These are phyloP conservation scores for Lasioglossum albipes DNA, from an alignment of 1,140 invertebrate species.

Conservation along the genomic window DNA sequence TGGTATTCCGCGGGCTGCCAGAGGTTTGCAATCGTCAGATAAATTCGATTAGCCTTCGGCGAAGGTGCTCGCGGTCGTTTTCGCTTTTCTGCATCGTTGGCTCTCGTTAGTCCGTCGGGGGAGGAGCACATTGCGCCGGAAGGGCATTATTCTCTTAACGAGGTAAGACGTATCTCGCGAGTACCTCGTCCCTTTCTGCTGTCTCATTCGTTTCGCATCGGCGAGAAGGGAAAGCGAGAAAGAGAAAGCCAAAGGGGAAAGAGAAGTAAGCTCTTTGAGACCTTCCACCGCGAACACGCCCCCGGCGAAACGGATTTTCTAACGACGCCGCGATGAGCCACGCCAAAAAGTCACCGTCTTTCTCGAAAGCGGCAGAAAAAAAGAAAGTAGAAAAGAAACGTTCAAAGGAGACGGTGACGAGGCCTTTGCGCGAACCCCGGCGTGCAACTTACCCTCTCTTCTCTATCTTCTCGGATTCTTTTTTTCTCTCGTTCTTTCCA, in stretches of 20 bases:
- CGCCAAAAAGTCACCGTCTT: slow-evolving; percentile 8
- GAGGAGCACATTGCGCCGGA: background rate
- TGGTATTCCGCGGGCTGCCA: background rate
- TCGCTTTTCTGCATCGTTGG: background rate
- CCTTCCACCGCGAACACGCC: slow-evolving; percentile 6
- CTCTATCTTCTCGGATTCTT: no score
- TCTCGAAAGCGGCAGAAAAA: background rate
- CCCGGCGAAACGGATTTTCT: slow-evolving; percentile 43
- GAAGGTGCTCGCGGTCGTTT: background rate
- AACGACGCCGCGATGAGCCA: slow-evolving; percentile 33
- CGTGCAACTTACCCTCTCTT: background rate
- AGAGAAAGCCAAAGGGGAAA: no score
- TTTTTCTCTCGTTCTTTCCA: no score
- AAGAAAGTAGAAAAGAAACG: background rate
- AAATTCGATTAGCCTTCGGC: slow-evolving; percentile 22
- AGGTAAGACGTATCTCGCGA: slow-evolving; percentile 40
- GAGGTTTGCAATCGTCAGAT: background rate
- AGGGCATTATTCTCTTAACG: slow-evolving; percentile 43
- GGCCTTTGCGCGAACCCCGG: background rate
- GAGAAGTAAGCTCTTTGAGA: slow-evolving; percentile 10
- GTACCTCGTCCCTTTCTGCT: background rate
- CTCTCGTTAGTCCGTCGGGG: slow-evolving; percentile 17
- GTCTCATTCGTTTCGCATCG: slow-evolving; percentile 49
- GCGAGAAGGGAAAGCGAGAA: background rate
- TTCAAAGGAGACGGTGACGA: background rate